Evolutionary conservation across 2,113 vertebrate genomes (phyloP), one percentile per base, ranked within the genome.

Genomic region (Reinhardtius hippoglossoides): DNA sequence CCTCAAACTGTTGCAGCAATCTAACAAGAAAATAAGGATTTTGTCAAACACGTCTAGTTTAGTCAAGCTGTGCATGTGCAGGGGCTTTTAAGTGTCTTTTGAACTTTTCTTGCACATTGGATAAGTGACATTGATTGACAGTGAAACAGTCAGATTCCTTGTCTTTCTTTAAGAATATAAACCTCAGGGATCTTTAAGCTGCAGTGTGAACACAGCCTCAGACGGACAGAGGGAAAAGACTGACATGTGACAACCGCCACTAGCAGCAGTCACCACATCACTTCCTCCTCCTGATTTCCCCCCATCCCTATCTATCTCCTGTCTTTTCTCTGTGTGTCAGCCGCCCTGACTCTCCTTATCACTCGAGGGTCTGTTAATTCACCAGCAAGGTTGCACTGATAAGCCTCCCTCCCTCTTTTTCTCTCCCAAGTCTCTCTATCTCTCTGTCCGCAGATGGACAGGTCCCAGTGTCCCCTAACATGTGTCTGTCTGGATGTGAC

Each of bases 301-400:
- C 31, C 56, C 71, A 20, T 76, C 72, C 56, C 83, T 82, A 79
- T 86, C 86, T 81, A 79, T 86, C 86, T 84, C 62, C 90, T 93
- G 86, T 89, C 91, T 93, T 84, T 80, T 67, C 67, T 83, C 87
- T 74, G 55, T 62, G 92, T 89, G 87, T 93, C 94, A 93, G 91
- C 92, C 92, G 94, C 93, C 65, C 81, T 78, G 81, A 92, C 92
- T 93, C 94, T 92, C 92, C 94, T 95, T 96, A 95, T 96, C 95
- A 95, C 94, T 95, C 95, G 93, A 92, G 93, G 92, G 92, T 92
- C 92, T 92, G 93, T 94, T 96, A 96, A 96, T 97, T 96, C 95
- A 95, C 94, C 94, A 94, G 93, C 92, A 90, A 96, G 95, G 94
- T 84, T 93, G 92, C 88, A 88, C 94, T 93, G 95, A 95, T 96